A percentile compares a stretch with the other conserved stretches of the same genome.
Conservation (phyloP, 2,113 vertebrate genomes). For the Excalfactoria chinensis region DNA sequence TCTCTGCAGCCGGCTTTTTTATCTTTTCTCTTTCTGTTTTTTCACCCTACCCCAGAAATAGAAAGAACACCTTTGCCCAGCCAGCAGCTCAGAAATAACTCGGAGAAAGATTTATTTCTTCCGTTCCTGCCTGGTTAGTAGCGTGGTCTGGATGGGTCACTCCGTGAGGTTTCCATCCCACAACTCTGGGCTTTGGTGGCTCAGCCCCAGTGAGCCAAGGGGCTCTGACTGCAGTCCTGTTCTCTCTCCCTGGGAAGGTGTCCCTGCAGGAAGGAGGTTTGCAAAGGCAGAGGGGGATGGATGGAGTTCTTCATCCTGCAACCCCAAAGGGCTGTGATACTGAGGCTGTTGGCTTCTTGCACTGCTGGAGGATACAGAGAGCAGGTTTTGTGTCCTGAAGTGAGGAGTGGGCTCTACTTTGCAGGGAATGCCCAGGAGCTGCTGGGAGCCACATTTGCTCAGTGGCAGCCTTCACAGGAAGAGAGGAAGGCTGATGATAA, state of each 20-base stretch:
- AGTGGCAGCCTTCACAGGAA: neutral
- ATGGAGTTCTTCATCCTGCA: neutral
- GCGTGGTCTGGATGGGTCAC: neutral
- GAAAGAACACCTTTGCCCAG: neutral
- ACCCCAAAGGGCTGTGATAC: neutral
- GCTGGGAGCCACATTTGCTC: accelerated
- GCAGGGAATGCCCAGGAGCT: neutral
- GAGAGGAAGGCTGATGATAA: neutral
- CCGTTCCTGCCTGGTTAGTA: neutral
- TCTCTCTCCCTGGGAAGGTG: neutral
- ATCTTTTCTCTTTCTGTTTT: neutral
- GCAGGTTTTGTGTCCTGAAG: neutral
- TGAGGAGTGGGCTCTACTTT: accelerated
- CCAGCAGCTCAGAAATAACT: neutral
- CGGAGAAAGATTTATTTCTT: neutral
- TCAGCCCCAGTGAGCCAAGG: neutral
- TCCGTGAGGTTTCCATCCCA: neutral
- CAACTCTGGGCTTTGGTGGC: neutral
- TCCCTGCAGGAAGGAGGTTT: neutral
- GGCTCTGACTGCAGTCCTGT: neutral
- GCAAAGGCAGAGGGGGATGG: no score
- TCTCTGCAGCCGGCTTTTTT: neutral
- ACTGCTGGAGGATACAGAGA: neutral
- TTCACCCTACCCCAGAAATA: neutral
- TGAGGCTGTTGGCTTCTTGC: neutral